Conservation (phyloP, 2,888 invertebrate species). For the Hylaea fasciaria region DNA sequence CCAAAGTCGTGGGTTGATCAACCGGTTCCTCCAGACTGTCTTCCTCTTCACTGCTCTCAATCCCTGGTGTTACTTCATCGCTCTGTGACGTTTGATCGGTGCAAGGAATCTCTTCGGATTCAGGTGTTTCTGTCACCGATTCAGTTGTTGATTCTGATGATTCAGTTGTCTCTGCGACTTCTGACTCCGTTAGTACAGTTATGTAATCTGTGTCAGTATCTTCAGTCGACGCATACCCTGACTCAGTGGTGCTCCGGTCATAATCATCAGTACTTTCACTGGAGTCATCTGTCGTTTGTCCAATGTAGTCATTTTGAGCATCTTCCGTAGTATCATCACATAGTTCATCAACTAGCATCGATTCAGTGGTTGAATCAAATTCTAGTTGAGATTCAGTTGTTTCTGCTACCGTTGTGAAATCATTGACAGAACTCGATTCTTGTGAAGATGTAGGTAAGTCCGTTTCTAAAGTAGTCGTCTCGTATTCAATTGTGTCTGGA, state of each 20-base stretch:
- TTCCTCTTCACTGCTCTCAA: neutral
- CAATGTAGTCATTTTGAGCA: no score
- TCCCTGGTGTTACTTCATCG: no score
- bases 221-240: neutral
- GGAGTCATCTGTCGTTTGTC: no score
- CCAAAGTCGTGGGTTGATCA: neutral
- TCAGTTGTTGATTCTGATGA: neutral
- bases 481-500: constrained; percentile 7
- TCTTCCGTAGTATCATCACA: no score
- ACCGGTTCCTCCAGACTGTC: no score
- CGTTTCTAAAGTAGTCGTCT: neutral
- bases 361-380: no score
- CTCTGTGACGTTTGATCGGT: no score
- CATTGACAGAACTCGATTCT: no score
- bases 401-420: no score
- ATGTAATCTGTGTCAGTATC: constrained; percentile 4
- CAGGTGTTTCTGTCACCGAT: neutral
- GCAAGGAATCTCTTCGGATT: neutral
- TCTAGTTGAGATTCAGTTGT: no score
- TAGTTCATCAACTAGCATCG: no score
- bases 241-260: constrained; percentile 3
- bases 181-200: neutral
- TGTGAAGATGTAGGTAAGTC: constrained; percentile 4
- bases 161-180: neutral
- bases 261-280: no score